A percentile compares a stretch with the other conserved stretches of the same genome.
phyloP scores from a whole-genome alignment of 1,140 invertebrate genomes.

The Tetragonula clypearis region DNA sequence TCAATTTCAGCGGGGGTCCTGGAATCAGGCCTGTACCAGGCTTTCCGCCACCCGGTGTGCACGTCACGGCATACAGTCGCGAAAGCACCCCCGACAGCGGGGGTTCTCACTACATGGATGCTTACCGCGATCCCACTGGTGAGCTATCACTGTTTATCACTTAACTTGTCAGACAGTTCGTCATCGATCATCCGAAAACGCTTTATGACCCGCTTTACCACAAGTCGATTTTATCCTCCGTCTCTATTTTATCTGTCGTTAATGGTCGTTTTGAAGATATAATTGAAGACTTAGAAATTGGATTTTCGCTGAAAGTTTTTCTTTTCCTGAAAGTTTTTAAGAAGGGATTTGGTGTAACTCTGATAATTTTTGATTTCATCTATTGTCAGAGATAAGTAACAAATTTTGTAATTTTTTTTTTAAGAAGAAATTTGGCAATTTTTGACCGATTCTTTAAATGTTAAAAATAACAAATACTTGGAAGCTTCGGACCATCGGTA shows the following conservation, averaged over 20 bases:
- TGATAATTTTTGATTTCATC: background rate
- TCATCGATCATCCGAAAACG: constrained; percentile 18
- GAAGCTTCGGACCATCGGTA: background rate
- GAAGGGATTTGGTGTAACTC: no score
- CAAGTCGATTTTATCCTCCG: no score
- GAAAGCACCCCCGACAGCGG: constrained; percentile 92
- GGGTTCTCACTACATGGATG: constrained; percentile 92
- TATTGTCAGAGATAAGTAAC: no score
- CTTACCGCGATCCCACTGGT: constrained; percentile 92
- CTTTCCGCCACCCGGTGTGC: constrained; percentile 81
- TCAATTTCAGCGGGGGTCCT: constrained; percentile 83
- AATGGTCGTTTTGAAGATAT: background rate
- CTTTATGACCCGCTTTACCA: constrained; percentile 34
- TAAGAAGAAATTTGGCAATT: background rate
- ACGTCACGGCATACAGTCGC: constrained; percentile 87
- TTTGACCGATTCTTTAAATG: background rate
- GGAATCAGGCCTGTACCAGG: constrained; percentile 83
- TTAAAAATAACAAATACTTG: background rate
- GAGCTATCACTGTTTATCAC: constrained; percentile 73
- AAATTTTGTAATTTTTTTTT: background rate
- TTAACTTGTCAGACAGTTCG: constrained; percentile 32
- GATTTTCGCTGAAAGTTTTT: no score
- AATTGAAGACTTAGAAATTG: background rate
- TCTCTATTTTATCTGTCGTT: background rate
- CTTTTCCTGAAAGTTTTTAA: no score